These are phyloP conservation scores for Microtus montanus DNA, from an alignment of 2,113 vertebrate genomes.

Conservation along the genomic window DNA sequence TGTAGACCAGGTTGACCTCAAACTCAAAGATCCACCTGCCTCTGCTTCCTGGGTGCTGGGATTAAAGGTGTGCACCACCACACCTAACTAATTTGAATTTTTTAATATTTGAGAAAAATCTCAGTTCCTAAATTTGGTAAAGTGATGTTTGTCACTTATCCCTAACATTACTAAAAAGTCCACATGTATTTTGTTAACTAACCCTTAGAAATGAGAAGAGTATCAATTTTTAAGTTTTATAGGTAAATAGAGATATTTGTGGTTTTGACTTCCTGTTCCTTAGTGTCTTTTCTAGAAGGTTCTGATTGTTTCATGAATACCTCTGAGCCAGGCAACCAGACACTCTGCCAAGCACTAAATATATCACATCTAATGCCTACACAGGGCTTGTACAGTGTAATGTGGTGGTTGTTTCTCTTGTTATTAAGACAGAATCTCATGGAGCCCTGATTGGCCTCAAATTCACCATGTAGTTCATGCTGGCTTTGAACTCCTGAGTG, in stretches of 20 bases:
- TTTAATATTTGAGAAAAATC: background rate
- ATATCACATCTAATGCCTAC: background rate
- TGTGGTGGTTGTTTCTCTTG: background rate
- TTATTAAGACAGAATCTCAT: background rate
- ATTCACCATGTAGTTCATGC: background rate
- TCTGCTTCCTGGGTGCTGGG: background rate
- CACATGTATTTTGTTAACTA: background rate
- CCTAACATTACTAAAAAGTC: background rate
- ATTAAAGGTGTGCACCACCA: background rate
- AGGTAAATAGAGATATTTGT: background rate
- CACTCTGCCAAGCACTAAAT: background rate
- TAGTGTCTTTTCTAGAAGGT: background rate
- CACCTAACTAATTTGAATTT: background rate
- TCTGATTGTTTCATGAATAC: background rate
- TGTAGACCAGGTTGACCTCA: background rate
- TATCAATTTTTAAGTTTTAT: background rate
- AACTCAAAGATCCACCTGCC: background rate
- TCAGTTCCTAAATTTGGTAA: slow-evolving; percentile 18
- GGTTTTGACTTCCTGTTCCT: background rate
- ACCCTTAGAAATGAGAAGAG: background rate
- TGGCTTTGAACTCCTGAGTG: background rate
- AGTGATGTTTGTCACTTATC: background rate
- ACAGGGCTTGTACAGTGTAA: background rate
- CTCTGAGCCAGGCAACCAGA: background rate
- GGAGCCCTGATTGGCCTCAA: background rate